Evolutionary conservation across 1,140 invertebrate genomes (phyloP).

Genomic region (Bombus ignitus): DNA sequence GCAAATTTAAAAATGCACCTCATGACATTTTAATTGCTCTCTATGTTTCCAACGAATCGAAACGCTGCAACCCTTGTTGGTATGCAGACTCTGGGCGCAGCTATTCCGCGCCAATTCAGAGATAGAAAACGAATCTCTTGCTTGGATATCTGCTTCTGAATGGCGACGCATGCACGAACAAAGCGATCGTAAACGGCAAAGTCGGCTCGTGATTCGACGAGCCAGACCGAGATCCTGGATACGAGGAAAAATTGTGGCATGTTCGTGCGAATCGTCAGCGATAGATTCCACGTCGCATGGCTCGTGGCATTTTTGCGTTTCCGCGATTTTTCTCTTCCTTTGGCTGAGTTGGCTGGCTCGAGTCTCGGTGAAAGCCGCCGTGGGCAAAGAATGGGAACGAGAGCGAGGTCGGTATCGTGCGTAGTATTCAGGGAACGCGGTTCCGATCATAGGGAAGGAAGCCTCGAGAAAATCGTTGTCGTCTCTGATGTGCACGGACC

Average conservation of each 20-base stretch:
- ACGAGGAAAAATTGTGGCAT: conserved; percentile 35
- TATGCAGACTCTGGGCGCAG: neutral
- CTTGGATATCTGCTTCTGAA: conserved; percentile 32
- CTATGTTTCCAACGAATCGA: neutral
- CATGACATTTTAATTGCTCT: neutral
- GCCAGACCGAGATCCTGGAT: neutral
- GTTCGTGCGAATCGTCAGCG: conserved; percentile 53
- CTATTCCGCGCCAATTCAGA: conserved; percentile 14
- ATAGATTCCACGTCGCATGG: conserved; percentile 53
- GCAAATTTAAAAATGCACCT: no score
- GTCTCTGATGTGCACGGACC: neutral
- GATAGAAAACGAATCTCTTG: neutral
- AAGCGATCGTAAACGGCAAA: conserved; percentile 29
- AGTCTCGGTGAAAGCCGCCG: conserved; percentile 2
- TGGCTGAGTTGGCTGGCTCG: neutral
- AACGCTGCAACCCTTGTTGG: neutral
- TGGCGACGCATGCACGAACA: conserved; percentile 40
- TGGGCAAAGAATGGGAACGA: neutral
- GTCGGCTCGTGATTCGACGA: conserved; percentile 33
- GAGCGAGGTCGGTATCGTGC: conserved; percentile 10
- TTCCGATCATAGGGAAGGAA: conserved; percentile 29
- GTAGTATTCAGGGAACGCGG: conserved; percentile 46
- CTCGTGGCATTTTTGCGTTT: conserved; percentile 59
- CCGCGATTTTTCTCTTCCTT: conserved; percentile 42
- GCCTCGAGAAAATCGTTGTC: conserved; percentile 52